Conservation (phyloP, 2,113 vertebrate species). For the Podilymbus podiceps region DNA sequence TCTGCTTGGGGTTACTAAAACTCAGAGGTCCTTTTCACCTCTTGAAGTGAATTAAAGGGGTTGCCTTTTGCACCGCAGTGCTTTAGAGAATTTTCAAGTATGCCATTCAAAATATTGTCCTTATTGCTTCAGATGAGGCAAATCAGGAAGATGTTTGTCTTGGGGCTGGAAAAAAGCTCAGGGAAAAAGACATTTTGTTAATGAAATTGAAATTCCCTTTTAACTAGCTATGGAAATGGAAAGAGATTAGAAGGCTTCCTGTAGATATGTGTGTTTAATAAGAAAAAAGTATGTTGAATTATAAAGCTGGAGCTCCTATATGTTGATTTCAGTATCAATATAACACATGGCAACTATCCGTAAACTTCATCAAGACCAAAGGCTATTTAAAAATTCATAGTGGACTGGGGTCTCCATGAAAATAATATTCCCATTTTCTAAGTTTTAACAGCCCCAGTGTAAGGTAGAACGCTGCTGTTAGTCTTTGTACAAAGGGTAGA, state of each 20-base stretch:
- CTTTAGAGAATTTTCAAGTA: conserved; percentile 10
- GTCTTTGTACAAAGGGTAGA: background rate
- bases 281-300: background rate
- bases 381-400: background rate
- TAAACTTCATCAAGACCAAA: background rate
- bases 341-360: background rate
- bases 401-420: background rate
- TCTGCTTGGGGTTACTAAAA: background rate
- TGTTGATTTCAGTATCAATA: background rate
- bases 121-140: background rate
- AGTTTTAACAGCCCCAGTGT: background rate
- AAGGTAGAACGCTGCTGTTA: background rate
- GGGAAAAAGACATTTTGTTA: background rate
- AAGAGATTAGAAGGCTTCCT: background rate
- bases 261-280: background rate
- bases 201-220: background rate
- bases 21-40: background rate
- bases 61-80: background rate
- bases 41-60: background rate
- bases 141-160: background rate
- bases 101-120: background rate
- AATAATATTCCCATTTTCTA: background rate
- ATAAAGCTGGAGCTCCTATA: background rate
- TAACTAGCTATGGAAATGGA: background rate
- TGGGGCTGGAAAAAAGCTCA: background rate